phyloP scores from a whole-genome alignment of 2,113 vertebrate species.

The Halcyon malimbica region DNA sequence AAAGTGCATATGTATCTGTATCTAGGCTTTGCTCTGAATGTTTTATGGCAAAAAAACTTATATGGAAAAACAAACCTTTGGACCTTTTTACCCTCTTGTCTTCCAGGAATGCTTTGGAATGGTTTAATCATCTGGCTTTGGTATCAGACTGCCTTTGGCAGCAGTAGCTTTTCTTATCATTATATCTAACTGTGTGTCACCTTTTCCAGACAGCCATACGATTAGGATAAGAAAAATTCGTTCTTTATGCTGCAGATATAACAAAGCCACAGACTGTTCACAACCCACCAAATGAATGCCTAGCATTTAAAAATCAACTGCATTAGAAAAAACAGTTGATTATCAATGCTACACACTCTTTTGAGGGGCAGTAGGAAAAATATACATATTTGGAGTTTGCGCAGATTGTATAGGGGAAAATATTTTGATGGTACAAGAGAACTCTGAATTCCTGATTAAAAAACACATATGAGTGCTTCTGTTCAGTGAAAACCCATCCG shows the following conservation, averaged over 20 bases:
- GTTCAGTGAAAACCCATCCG: neutral
- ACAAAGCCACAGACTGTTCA: conserved; percentile 65
- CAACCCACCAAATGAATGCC: conserved; percentile 55
- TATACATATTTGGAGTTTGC: neutral
- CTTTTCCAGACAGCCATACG: conserved; percentile 69
- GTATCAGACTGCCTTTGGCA: conserved; percentile 71
- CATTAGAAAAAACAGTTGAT: conserved; percentile 69
- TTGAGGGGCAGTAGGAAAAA: conserved; percentile 25
- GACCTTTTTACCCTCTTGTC: conserved; percentile 19
- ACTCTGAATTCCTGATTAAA: conserved; percentile 21
- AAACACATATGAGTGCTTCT: conserved; percentile 22
- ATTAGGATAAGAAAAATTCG: conserved; percentile 76
- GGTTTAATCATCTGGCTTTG: conserved; percentile 73
- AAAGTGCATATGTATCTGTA: neutral
- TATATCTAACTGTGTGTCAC: conserved; percentile 66
- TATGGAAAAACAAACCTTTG: conserved; percentile 27
- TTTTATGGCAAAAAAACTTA: conserved; percentile 21
- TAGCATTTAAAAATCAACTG: conserved; percentile 63
- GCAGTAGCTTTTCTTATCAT: conserved; percentile 74
- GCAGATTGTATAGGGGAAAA: conserved; percentile 33
- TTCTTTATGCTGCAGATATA: conserved; percentile 72
- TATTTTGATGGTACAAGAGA: conserved; percentile 8
- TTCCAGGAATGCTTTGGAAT: conserved; percentile 67
- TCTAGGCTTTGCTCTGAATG: neutral
- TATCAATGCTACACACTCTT: conserved; percentile 61